Evolutionary conservation across 2,888 invertebrate species (phyloP).

Genomic region (Dolichopus griseipennis): DNA sequence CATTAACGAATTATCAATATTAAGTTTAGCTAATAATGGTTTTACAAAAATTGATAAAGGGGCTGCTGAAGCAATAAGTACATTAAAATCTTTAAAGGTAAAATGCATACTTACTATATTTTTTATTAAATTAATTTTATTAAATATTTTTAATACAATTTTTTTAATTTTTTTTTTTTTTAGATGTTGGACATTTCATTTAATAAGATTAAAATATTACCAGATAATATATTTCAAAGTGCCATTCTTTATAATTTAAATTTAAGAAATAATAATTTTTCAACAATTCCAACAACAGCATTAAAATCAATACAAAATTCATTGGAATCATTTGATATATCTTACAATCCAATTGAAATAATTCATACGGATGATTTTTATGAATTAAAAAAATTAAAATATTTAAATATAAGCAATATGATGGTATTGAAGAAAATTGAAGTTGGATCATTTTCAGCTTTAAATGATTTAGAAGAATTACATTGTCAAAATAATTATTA

Average conservation of each 20-base stretch:
- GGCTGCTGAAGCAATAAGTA: conserved; percentile 51
- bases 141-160: background rate
- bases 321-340: conserved; percentile 51
- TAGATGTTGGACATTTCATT: conserved; percentile 51
- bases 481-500: conserved; percentile 48
- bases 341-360: conserved; percentile 52
- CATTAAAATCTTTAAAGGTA: conserved; percentile 50
- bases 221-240: conserved; percentile 47
- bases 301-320: conserved; percentile 48
- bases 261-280: conserved; percentile 36
- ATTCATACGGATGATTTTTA: conserved; percentile 53
- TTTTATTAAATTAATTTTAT: background rate
- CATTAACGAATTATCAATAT: conserved; percentile 51
- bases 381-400: conserved; percentile 48
- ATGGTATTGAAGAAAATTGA: conserved; percentile 49
- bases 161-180: conserved; percentile 14
- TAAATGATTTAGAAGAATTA: conserved; percentile 39
- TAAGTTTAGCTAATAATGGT: conserved; percentile 55
- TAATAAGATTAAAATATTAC: conserved; percentile 51
- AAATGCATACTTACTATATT: background rate
- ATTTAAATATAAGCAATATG: conserved; percentile 54
- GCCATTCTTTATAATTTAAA: background rate
- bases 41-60: conserved; percentile 53
- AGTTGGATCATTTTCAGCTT: conserved; percentile 47
- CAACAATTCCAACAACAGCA: conserved; percentile 48